Base-by-base conservation (phyloP, 2,797 vertebrate genomes). In the Brachymystax lenok region DNA sequence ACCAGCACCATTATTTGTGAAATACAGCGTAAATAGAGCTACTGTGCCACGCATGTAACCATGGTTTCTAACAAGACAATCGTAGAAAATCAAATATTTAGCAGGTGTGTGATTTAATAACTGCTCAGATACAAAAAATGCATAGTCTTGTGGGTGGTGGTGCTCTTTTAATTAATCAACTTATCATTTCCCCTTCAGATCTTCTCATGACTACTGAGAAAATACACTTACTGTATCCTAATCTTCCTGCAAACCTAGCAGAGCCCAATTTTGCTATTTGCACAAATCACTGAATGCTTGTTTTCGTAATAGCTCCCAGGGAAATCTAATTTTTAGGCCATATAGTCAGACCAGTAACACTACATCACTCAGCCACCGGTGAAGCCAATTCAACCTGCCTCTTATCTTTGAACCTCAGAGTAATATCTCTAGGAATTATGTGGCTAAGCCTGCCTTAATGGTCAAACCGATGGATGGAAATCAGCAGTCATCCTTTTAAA, bases 321-420 rank as follows among this genome's bases (percentile, higher is more conserved):
- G 16, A 84, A 80, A 74, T 77, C 78, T 68, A 77, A 50, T 10
- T 21, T 12, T 21, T 12, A 24, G 69, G 84, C 86, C 73, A 79
- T 66, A 61, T 16, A 68, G 69, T 72, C 82, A 80, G 76, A 79
- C 74, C 76, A 88, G 83, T 66, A 80, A 69, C 64, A 69, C 79
- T 73, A 63, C 71, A 87, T 88, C 82, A 64, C 71, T 89, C 83
- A 85, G 85, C 79, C 61, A 33, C 61, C 14, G 69, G 56, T 75
- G 85, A 73, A 77, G 27, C 63, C 10, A 46, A 77, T 88, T 86
- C 81, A 84, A 79, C 54, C 10, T 14, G 61, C 77, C 63, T 80
- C 79, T 85, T 92, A 88, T 91, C 87, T 91, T 91, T 86, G 85
- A 93, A 90, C 88, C 88, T 74, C 75, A 77, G 82, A 87, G 89